Evolutionary conservation across 2,888 invertebrate genomes (phyloP).

Genomic region (Oligia latruncula): DNA sequence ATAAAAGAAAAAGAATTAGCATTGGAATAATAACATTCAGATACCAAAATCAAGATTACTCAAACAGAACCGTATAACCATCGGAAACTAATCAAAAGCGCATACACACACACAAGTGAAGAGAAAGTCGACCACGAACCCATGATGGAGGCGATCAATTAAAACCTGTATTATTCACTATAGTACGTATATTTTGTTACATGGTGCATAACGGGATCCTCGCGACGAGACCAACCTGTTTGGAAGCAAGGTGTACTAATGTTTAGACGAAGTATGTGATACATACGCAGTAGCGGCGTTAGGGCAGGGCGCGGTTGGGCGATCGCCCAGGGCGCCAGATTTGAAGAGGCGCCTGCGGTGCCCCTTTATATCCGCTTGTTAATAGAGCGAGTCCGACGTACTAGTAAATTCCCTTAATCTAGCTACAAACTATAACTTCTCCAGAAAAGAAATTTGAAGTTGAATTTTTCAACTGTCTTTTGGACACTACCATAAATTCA

Average conservation of each 20-base stretch:
- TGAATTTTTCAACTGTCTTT: too few relatives aligned
- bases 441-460: too few relatives aligned
- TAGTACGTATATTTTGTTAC: conserved; percentile 58
- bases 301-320: too few relatives aligned
- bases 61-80: conserved; percentile 2
- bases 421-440: too few relatives aligned
- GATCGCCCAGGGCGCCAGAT: too few relatives aligned
- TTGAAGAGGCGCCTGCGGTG: too few relatives aligned
- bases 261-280: conserved; percentile 50
- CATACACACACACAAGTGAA: conserved; percentile 39
- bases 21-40: neutral
- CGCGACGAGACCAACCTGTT: conserved; percentile 51
- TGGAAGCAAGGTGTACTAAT: conserved; percentile 54
- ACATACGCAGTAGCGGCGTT: too few relatives aligned
- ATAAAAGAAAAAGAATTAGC: conserved; percentile 23
- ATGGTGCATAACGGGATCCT: conserved; percentile 59
- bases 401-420: too few relatives aligned
- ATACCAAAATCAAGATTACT: conserved; percentile 2
- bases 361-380: too few relatives aligned
- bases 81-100: conserved; percentile 43
- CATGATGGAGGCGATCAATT: conserved; percentile 60
- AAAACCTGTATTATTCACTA: conserved; percentile 64
- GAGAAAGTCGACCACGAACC: conserved; percentile 60
- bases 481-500: too few relatives aligned
- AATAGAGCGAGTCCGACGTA: too few relatives aligned